A percentile compares a stretch with the other conserved stretches of the same genome.
These are phyloP conservation scores for Phasia obesa DNA, from an alignment of 2,888 invertebrate species.

Conservation along the genomic window DNA sequence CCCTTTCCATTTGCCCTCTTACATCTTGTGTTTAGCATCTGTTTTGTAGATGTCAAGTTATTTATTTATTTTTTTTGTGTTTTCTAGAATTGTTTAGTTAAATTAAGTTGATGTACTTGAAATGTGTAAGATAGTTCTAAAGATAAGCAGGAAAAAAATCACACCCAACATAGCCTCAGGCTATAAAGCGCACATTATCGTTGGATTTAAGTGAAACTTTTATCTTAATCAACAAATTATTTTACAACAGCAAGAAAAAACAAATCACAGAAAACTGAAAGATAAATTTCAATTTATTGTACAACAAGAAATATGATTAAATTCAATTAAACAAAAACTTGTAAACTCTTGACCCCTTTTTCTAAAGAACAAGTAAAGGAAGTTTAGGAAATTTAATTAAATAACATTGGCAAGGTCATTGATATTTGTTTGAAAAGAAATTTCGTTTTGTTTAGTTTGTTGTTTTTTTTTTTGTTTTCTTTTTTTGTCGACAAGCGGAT, in stretches of 20 bases:
- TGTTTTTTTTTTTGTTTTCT: not conserved
- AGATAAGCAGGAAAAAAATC: constrained; percentile 22
- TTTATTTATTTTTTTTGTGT: constrained; percentile 17
- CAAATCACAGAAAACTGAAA: not conserved
- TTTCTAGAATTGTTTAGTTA: constrained; percentile 63
- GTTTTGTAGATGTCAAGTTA: constrained; percentile 49
- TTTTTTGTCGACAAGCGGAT: constrained; percentile 16
- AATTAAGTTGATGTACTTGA: constrained; percentile 70
- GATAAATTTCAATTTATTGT: constrained; percentile 8
- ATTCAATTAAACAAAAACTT: constrained; percentile 30
- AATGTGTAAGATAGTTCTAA: constrained; percentile 66
- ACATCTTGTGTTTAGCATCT: constrained; percentile 28
- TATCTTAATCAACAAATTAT: constrained; percentile 44
- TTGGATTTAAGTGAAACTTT: constrained; percentile 14
- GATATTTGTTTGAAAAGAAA: not conserved
- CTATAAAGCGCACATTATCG: not conserved
- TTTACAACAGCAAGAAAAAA: constrained; percentile 2
- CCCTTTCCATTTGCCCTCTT: not conserved
- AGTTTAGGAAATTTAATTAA: constrained; percentile 23
- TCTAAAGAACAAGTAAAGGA: not conserved
- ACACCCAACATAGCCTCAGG: not conserved
- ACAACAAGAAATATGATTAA: constrained; percentile 14
- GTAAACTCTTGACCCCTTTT: constrained; percentile 49
- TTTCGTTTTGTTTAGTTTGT: not conserved
- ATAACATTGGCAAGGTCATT: constrained; percentile 42